phyloP scores from a whole-genome alignment of 2,113 vertebrate genomes.

The Oplegnathus fasciatus region DNA sequence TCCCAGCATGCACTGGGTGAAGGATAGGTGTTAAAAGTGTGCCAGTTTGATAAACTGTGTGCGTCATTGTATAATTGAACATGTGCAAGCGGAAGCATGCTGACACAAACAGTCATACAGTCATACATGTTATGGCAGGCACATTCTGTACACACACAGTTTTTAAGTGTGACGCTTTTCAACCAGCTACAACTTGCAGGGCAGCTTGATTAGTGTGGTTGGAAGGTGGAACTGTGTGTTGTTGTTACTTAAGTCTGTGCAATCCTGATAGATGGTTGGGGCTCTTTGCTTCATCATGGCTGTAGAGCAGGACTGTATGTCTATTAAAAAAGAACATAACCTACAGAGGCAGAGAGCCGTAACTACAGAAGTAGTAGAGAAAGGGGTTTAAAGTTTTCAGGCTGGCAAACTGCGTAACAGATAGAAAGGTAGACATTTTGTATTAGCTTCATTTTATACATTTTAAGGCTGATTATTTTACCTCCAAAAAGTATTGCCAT shows the following conservation, averaged over 20 bases:
- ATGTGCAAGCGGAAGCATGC: not conserved
- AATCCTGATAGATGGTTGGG: not conserved
- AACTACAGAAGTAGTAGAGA: not conserved
- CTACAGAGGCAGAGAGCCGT: not conserved
- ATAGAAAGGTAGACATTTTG: not conserved
- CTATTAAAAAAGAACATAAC: not conserved
- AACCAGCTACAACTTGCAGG: constrained; percentile 60
- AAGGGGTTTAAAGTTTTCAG: not conserved
- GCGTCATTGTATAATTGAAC: constrained; percentile 14
- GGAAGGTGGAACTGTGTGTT: not conserved
- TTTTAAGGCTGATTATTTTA: not conserved
- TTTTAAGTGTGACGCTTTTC: constrained; percentile 1
- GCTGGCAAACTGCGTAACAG: not conserved
- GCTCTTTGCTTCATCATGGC: not conserved
- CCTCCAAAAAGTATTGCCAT: not conserved
- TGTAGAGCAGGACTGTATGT: not conserved
- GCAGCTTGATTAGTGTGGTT: not conserved
- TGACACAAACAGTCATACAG: constrained; percentile 22
- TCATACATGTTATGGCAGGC: constrained; percentile 44
- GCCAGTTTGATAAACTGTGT: constrained; percentile 1
- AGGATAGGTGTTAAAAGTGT: not conserved
- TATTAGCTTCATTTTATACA: not conserved
- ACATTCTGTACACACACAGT: not conserved
- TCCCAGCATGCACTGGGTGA: constrained; percentile 15
- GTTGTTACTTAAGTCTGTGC: not conserved